These are phyloP conservation scores for Neotoxoptera formosana DNA, from an alignment of 1,140 invertebrate genomes.

Conservation along the genomic window DNA sequence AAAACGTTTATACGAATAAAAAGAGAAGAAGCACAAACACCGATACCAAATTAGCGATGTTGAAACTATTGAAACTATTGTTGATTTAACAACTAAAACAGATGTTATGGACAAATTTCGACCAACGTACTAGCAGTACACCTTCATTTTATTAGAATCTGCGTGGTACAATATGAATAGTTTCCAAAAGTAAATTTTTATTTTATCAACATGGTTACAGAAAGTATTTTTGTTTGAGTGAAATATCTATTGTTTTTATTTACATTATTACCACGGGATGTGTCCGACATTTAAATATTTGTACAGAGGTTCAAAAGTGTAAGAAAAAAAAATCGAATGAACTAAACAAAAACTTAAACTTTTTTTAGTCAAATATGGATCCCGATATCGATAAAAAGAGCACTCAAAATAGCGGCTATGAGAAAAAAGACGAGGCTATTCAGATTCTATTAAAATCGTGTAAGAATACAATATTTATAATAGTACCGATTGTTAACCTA, in stretches of 20 bases:
- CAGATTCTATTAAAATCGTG: background rate
- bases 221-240: background rate
- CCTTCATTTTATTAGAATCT: too few relatives aligned
- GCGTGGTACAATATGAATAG: too few relatives aligned
- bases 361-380: background rate
- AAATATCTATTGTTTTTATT: conserved; percentile 7
- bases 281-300: background rate
- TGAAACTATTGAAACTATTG: too few relatives aligned
- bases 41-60: too few relatives aligned
- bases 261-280: background rate
- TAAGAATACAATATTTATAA: background rate
- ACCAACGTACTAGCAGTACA: too few relatives aligned
- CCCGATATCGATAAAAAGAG: background rate
- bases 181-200: background rate
- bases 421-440: too few relatives aligned
- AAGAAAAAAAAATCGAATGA: background rate
- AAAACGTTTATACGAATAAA: too few relatives aligned
- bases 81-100: too few relatives aligned
- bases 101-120: too few relatives aligned
- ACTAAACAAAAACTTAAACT: background rate
- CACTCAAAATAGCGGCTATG: background rate
- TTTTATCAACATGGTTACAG: background rate
- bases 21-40: too few relatives aligned
- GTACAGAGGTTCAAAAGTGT: background rate
- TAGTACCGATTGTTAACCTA: background rate